Conservation (phyloP, 1,140 invertebrate genomes). For the Papilio polytes region DNA sequence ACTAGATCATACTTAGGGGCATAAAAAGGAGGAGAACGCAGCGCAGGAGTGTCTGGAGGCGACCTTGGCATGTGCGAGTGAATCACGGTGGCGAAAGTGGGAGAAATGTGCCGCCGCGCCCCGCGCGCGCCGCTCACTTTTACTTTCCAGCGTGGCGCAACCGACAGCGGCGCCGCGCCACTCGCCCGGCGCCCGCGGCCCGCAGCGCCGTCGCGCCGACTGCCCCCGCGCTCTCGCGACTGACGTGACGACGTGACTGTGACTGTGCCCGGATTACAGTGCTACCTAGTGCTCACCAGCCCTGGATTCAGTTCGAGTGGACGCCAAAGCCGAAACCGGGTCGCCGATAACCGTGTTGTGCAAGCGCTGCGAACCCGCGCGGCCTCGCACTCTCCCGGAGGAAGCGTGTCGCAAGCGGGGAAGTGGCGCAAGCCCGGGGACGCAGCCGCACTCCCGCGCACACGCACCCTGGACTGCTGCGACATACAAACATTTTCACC, state of each 20-base stretch:
- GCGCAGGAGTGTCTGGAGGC: constrained; percentile 69
- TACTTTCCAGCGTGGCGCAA: constrained; percentile 82
- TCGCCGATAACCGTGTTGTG: constrained; percentile 74
- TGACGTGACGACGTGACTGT: constrained; percentile 48
- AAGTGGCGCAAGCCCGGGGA: constrained; percentile 78
- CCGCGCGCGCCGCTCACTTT: constrained; percentile 78
- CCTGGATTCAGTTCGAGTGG: constrained; percentile 73
- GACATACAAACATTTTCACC: constrained; percentile 57
- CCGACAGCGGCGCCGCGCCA: constrained; percentile 75
- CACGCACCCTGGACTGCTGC: constrained; percentile 65
- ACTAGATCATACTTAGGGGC: not conserved
- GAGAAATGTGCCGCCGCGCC: constrained; percentile 79
- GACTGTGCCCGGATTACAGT: constrained; percentile 79
- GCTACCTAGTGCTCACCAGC: constrained; percentile 67
- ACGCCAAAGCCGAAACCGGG: constrained; percentile 74
- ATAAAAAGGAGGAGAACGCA: constrained; percentile 44
- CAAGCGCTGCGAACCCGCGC: constrained; percentile 70
- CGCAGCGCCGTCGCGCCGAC: constrained; percentile 78
- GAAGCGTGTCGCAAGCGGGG: constrained; percentile 78
- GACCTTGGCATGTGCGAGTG: constrained; percentile 71
- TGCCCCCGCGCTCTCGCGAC: constrained; percentile 54
- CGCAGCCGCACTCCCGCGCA: constrained; percentile 64
- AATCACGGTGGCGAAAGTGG: constrained; percentile 83
- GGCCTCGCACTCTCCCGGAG: constrained; percentile 77
- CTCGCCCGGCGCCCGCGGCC: constrained; percentile 80